Conservation (phyloP, 2,113 vertebrate genomes). For the Delphinus delphis region DNA sequence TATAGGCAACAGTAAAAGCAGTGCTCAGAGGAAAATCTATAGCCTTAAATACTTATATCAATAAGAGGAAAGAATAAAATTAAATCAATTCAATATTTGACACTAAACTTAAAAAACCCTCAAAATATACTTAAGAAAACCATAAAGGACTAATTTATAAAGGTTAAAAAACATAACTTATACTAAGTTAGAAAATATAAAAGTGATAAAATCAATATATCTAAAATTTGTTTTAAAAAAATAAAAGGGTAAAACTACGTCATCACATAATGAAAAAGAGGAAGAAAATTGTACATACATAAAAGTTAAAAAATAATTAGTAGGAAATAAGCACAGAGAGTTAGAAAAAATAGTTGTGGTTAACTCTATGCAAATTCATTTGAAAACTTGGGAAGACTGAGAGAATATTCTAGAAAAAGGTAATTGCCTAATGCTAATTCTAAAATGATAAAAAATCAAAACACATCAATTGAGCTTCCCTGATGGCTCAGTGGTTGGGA, state of each 20-base stretch:
- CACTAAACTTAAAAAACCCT: not conserved
- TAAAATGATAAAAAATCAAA: conserved; percentile 11
- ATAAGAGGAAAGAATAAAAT: not conserved
- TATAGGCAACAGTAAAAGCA: not conserved
- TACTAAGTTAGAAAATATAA: not conserved
- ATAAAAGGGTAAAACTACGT: not conserved
- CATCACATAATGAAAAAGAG: not conserved
- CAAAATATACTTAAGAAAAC: not conserved
- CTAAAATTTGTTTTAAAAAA: not conserved
- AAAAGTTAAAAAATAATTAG: not conserved
- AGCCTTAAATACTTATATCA: not conserved
- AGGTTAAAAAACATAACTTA: not conserved
- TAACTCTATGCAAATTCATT: not conserved
- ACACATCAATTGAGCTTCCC: not conserved
- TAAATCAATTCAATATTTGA: not conserved
- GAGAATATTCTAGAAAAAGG: not conserved
- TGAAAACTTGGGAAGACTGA: not conserved
- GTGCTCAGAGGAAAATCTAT: not conserved
- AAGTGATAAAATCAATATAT: not conserved
- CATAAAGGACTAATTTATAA: not conserved
- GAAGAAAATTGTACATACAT: not conserved
- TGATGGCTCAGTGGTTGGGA: too few relatives aligned
- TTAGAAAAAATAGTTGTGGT: not conserved
- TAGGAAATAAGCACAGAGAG: not conserved
- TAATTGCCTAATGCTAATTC: not conserved